Evolutionary conservation across 2,888 invertebrate genomes (phyloP), one percentile per base, ranked within the genome.

Genomic region (Argyresthia goedartella): DNA sequence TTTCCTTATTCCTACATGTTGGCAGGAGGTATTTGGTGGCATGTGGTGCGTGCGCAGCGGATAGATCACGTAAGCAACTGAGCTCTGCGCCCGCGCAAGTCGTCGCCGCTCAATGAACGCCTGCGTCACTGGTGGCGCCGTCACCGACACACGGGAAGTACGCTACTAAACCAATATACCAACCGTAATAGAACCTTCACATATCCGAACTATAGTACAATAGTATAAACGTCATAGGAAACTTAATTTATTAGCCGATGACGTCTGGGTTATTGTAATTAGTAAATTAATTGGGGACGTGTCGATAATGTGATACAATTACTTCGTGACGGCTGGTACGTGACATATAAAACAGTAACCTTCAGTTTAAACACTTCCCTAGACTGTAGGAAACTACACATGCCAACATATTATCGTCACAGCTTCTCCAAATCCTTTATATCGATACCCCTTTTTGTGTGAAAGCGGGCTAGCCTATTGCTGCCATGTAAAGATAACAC

Each of bases 21-120:
- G 25, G 25, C n/a, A 15, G 49, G 57, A 56, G 52, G 61, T 65
- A 65, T 66, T 70, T 67, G 70, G 70, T 64, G 67, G 55, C 62
- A 49, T 51, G 35, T 25, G 52, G 75, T 73, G 84, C 86, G 86
- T 86, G 81, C 85, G 76, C 81, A 62, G 69, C 76, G 72, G 71
- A 80, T 86, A 82, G 85, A 78, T 78, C 82, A 85, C 82, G 69
- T 71, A 43, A 59, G 71, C 68, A 78, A 86, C 86, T 86, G 86
- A 85, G 79, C 75, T 52, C 72, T 71, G 77, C 62, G 59, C 61
- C 75, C 80, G 73, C 72, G 62, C 65, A 68, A 73, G 63, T 11
- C 39, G 8, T 14, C 78, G 77, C 73, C 70, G 74, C 73, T 85
- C 73, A 81, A 82, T 81, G 80, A 66, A 71, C 61, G 73, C 61